Conservation (phyloP, 2,888 invertebrate species). For the Hololepta plana region DNA sequence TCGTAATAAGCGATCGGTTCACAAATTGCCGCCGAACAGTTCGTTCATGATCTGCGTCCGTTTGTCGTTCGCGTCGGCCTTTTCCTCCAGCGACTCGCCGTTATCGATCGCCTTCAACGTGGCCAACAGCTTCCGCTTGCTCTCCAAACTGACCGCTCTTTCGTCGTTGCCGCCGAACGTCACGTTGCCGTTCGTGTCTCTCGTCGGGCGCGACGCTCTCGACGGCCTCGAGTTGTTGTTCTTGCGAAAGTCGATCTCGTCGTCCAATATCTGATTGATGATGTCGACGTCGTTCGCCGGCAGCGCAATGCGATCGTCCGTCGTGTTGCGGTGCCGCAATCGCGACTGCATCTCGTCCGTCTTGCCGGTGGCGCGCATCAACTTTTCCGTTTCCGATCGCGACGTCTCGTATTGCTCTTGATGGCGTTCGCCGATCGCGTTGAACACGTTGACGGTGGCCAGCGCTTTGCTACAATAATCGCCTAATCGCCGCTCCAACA, state of each 20-base stretch:
- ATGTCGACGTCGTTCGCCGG: conserved; percentile 15
- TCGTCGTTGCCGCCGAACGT: neutral
- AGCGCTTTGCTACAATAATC: conserved; percentile 17
- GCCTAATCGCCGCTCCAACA: conserved; percentile 17
- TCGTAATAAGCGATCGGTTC: no score
- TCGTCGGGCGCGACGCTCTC: no score
- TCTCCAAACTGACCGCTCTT: conserved; percentile 14
- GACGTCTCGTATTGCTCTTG: conserved; percentile 30
- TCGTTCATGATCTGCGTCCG: no score
- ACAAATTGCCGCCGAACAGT: no score
- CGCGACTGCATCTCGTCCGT: conserved; percentile 14
- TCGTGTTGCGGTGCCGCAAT: conserved; percentile 15
- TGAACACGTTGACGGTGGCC: conserved; percentile 16
- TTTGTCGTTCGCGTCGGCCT: no score
- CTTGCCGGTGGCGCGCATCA: no score
- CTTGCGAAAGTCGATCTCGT: conserved; percentile 17
- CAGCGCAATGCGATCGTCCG: conserved; percentile 9
- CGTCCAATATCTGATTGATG: conserved; percentile 19
- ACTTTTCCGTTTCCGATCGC: conserved; percentile 29
- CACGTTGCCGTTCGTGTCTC: conserved; percentile 13
- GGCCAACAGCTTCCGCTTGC: conserved; percentile 37
- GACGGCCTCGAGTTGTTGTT: conserved; percentile 1
- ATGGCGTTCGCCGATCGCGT: conserved; percentile 29
- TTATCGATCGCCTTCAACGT: conserved; percentile 45
- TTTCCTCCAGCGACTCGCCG: no score